phyloP scores from a whole-genome alignment of 2,797 vertebrate species.

The Sandelia bainsii region DNA sequence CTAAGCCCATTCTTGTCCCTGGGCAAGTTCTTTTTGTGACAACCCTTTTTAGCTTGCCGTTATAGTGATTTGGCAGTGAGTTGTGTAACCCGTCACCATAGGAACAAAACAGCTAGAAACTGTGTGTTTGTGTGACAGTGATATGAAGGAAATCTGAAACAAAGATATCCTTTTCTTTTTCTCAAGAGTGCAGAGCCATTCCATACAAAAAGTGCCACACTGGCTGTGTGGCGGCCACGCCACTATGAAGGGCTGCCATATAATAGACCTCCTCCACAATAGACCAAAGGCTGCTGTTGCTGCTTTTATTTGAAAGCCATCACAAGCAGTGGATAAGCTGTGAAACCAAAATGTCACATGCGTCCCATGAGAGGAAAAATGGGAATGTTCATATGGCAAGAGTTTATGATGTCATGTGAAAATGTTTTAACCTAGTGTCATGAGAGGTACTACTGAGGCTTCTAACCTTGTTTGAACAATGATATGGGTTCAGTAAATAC shows the following conservation, averaged over 20 bases:
- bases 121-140: conserved; percentile 61
- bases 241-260: conserved; percentile 31
- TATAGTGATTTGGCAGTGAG: conserved; percentile 77
- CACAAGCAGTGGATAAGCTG: conserved; percentile 32
- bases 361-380: conserved; percentile 15
- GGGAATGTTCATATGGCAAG: conserved; percentile 17
- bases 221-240: conserved; percentile 36
- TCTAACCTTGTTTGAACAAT: conserved; percentile 5
- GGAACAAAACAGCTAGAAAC: conserved; percentile 73
- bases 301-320: conserved; percentile 40
- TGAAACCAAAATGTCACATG: conserved; percentile 40
- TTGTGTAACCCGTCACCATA: conserved; percentile 73
- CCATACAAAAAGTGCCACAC: conserved; percentile 31
- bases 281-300: conserved; percentile 49
- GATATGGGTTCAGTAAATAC: neutral
- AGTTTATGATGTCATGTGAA: conserved; percentile 40
- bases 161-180: conserved; percentile 63
- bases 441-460: neutral
- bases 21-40: conserved; percentile 41
- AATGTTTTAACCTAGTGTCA: neutral
- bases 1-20: conserved; percentile 44
- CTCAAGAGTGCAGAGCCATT: conserved; percentile 37
- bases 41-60: conserved; percentile 70
- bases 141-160: conserved; percentile 71
- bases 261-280: conserved; percentile 50